Conservation (phyloP, 2,797 vertebrate genomes). For the Picus viridis region DNA sequence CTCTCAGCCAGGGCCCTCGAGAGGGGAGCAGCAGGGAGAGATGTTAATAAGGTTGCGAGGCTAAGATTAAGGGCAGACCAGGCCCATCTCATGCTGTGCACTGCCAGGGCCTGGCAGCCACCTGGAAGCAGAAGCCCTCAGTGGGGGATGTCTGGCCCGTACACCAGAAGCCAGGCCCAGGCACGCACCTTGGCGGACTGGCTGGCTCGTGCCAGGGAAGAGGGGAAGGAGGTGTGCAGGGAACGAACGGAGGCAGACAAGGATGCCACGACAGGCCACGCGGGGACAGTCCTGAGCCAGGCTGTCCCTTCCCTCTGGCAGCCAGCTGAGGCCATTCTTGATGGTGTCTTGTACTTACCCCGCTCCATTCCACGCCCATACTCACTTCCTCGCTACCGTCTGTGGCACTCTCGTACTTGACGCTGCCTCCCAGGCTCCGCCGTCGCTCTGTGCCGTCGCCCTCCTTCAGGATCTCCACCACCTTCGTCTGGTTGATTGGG, state of each 20-base stretch:
- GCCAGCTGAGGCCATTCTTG: constrained; percentile 73
- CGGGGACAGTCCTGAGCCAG: constrained; percentile 25
- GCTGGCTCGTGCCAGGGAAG: constrained; percentile 35
- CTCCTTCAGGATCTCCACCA: constrained; percentile 97
- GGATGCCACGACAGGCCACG: constrained; percentile 72
- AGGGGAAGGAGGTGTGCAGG: constrained; percentile 51
- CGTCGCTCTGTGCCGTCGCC: constrained; percentile 84
- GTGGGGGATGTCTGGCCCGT: neutral
- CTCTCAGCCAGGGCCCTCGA: constrained; percentile 10
- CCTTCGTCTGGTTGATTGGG: constrained; percentile 92
- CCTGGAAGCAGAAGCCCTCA: neutral
- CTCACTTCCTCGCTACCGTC: constrained; percentile 96
- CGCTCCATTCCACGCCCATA: constrained; percentile 97
- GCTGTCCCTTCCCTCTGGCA: constrained; percentile 62
- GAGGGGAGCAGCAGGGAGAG: constrained; percentile 21
- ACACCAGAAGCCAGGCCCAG: constrained; percentile 18
- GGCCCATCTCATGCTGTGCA: constrained; percentile 29
- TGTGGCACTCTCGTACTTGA: constrained; percentile 93
- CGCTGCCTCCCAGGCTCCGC: constrained; percentile 84
- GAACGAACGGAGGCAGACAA: constrained; percentile 64
- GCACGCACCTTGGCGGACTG: neutral
- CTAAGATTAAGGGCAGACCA: constrained; percentile 41
- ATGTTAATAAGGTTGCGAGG: constrained; percentile 64
- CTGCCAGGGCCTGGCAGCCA: neutral
- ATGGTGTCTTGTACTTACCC: constrained; percentile 96